These are phyloP conservation scores for Norana najaformis DNA, from an alignment of 2,888 invertebrate species.

Conservation along the genomic window DNA sequence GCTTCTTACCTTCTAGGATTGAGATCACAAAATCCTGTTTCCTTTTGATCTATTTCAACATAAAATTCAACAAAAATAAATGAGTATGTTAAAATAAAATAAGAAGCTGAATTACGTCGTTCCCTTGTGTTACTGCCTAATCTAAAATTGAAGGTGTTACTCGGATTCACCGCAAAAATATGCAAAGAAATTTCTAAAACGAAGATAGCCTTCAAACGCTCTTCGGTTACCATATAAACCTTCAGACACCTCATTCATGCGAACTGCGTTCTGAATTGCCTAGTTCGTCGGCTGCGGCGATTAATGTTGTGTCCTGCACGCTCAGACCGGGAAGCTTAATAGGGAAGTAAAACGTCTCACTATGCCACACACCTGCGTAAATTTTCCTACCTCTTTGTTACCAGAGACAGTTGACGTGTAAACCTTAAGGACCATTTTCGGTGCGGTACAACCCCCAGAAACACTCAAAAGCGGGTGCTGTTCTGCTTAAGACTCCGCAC, in stretches of 20 bases:
- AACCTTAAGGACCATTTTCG: conserved; percentile 38
- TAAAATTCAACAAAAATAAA: neutral
- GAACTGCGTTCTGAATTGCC: neutral
- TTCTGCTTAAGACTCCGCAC: neutral
- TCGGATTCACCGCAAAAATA: neutral
- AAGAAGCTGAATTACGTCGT: neutral
- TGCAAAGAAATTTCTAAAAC: neutral
- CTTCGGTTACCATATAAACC: neutral
- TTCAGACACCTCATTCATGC: neutral
- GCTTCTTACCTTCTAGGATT: conserved; percentile 34
- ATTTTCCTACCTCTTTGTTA: conserved; percentile 32
- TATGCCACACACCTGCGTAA: neutral
- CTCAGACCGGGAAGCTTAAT: neutral
- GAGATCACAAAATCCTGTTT: conserved; percentile 37
- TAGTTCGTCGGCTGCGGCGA: neutral
- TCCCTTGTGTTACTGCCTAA: neutral
- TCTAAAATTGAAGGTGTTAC: too few species aligned
- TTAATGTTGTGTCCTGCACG: neutral
- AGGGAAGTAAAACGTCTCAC: neutral
- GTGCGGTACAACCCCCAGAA: neutral
- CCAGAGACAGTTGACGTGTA: conserved; percentile 38
- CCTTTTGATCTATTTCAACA: conserved; percentile 32
- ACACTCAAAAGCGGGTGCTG: neutral
- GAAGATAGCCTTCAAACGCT: neutral
- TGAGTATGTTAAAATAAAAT: neutral